Evolutionary conservation across 2,113 vertebrate genomes (phyloP).

Genomic region (Brachyhypopomus occidentalis): DNA sequence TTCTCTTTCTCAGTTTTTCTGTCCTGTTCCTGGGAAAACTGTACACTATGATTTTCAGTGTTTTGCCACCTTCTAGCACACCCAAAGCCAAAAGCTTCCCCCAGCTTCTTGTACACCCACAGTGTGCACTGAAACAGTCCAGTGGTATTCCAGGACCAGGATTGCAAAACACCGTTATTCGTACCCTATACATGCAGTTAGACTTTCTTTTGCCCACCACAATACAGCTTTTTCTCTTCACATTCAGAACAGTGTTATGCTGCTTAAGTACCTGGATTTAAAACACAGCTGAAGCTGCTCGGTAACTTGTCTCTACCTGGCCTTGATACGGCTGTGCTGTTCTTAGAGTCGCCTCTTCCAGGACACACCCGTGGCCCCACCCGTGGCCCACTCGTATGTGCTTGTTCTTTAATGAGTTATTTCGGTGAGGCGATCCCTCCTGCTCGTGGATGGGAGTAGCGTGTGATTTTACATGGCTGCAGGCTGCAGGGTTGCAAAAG

Average conservation of each 20-base stretch:
- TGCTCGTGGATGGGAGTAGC: constrained; percentile 62
- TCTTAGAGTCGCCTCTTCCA: constrained; percentile 14
- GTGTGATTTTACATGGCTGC: constrained; percentile 16
- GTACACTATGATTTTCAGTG: too few relatives aligned
- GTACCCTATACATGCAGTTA: too few relatives aligned
- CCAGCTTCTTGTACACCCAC: too few relatives aligned
- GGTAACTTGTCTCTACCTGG: neutral
- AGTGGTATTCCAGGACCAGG: neutral
- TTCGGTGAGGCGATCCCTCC: constrained; percentile 66
- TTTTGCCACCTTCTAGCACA: too few relatives aligned
- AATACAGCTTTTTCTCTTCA: neutral
- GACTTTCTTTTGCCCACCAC: too few relatives aligned
- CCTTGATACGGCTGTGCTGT: neutral
- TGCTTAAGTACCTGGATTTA: neutral
- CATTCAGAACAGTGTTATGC: neutral
- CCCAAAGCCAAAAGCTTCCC: too few relatives aligned
- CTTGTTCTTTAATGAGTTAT: constrained; percentile 43
- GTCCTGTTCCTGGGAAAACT: too few relatives aligned
- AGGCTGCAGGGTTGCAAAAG: constrained; percentile 68
- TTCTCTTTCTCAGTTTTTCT: too few relatives aligned
- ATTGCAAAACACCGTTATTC: too few relatives aligned
- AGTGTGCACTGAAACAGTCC: neutral
- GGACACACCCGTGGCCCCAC: constrained; percentile 14
- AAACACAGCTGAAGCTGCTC: neutral
- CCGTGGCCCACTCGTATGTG: constrained; percentile 53